Conservation (phyloP, 2,888 invertebrate species). For the Clostera curtula region DNA sequence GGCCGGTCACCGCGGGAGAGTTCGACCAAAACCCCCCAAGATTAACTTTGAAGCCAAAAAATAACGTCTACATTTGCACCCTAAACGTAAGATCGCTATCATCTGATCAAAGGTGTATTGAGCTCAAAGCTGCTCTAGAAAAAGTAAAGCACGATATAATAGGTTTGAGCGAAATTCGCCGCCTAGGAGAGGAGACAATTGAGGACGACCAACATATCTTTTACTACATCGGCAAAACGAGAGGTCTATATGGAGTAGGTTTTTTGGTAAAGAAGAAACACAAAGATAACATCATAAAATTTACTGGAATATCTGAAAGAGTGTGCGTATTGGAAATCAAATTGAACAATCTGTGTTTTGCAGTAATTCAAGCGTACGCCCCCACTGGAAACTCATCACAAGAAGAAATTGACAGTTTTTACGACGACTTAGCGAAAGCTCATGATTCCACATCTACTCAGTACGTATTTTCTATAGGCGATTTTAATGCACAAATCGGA, state of each 20-base stretch:
- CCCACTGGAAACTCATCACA: constrained; percentile 1
- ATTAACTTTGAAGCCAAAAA: too few relatives aligned
- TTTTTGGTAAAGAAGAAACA: neutral
- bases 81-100: too few relatives aligned
- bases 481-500: too few relatives aligned
- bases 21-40: too few relatives aligned
- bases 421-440: constrained; percentile 4
- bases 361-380: constrained; percentile 3
- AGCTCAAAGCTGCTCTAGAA: too few relatives aligned
- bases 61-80: too few relatives aligned
- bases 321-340: neutral
- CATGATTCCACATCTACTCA: constrained; percentile 2
- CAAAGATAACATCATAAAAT: neutral
- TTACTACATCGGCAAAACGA: neutral
- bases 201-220: neutral
- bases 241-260: neutral
- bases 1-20: too few relatives aligned
- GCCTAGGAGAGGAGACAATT: neutral
- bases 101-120: too few relatives aligned
- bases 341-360: neutral
- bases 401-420: constrained; percentile 5
- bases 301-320: constrained; percentile 1
- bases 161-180: neutral
- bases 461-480: constrained; percentile 2
- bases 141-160: neutral